These are phyloP conservation scores for Didymodactylos carnosus DNA, from an alignment of 2,888 invertebrate species.

Conservation along the genomic window DNA sequence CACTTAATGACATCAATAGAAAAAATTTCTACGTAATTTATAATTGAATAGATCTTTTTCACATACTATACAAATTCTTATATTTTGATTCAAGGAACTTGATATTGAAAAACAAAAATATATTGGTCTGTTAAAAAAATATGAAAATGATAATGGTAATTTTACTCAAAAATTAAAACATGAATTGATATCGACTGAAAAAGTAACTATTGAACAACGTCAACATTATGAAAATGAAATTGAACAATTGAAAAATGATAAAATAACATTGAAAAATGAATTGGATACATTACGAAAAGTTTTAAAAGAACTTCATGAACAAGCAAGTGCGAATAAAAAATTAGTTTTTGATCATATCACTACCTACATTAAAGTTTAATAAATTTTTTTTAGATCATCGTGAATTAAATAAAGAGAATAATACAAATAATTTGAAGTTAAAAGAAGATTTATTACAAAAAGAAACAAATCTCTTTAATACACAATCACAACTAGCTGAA, in stretches of 20 bases:
- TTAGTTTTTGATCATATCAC: not conserved
- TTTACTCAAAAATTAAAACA: not conserved
- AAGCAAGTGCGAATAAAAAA: not conserved
- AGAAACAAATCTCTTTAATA: not conserved
- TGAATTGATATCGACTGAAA: not conserved
- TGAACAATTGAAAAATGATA: not conserved
- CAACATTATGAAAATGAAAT: constrained; percentile 5
- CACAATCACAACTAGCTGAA: not conserved
- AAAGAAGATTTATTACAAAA: constrained; percentile 1
- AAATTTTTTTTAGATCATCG: not conserved
- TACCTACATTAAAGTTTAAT: no score
- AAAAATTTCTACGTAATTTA: no score
- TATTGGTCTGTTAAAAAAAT: not conserved
- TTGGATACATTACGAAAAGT: constrained; percentile 3
- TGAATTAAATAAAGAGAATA: not conserved
- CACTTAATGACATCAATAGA: no score
- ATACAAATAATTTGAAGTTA: not conserved
- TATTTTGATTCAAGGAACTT: constrained; percentile 7
- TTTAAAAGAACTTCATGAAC: constrained; percentile 13
- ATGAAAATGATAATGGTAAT: not conserved
- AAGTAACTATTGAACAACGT: not conserved
- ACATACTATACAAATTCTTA: no score
- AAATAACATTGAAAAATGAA: constrained; percentile 6
- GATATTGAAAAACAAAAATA: constrained; percentile 12
- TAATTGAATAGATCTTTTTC: no score